A percentile compares a stretch with the other conserved stretches of the same genome.
phyloP scores from a whole-genome alignment of 2,888 invertebrate species.

The Luffia ferchaultella region DNA sequence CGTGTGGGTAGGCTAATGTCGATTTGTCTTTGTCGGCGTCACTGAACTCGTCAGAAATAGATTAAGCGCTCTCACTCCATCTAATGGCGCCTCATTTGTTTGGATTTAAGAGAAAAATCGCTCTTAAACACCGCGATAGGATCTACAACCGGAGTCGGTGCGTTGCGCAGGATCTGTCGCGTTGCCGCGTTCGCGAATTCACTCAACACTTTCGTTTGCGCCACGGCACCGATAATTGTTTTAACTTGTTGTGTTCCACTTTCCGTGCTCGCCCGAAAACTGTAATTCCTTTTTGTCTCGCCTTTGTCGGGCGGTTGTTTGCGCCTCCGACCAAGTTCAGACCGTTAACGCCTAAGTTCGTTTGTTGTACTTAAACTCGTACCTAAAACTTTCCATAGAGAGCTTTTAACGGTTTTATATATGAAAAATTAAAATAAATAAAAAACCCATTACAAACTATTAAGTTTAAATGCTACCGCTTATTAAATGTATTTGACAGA shows the following conservation, averaged over 20 bases:
- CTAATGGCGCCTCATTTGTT: slow-evolving; percentile 66
- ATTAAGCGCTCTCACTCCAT: slow-evolving; percentile 66
- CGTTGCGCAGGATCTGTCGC: background rate
- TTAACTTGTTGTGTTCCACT: slow-evolving; percentile 29
- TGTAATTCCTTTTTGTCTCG: slow-evolving; percentile 32
- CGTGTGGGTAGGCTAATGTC: slow-evolving; percentile 65
- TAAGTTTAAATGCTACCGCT: no score
- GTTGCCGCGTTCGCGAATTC: slow-evolving; percentile 34
- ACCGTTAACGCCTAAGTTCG: no score
- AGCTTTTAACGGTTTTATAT: no score
- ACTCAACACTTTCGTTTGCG: slow-evolving; percentile 46
- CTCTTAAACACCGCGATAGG: slow-evolving; percentile 57
- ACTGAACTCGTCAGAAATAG: slow-evolving; percentile 68
- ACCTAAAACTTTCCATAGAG: no score
- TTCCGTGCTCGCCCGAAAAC: slow-evolving; percentile 41
- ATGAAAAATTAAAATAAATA: no score
- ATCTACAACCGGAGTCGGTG: slow-evolving; percentile 27
- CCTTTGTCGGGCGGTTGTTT: slow-evolving; percentile 24
- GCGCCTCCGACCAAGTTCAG: no score
- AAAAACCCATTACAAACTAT: no score
- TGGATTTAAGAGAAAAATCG: slow-evolving; percentile 65
- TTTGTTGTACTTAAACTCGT: no score
- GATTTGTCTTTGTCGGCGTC: slow-evolving; percentile 67
- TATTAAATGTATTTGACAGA: no score
- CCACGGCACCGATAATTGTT: slow-evolving; percentile 35